Evolutionary conservation across 2,113 vertebrate species (phyloP).

Genomic region (Machaerirhynchus nigripectus): DNA sequence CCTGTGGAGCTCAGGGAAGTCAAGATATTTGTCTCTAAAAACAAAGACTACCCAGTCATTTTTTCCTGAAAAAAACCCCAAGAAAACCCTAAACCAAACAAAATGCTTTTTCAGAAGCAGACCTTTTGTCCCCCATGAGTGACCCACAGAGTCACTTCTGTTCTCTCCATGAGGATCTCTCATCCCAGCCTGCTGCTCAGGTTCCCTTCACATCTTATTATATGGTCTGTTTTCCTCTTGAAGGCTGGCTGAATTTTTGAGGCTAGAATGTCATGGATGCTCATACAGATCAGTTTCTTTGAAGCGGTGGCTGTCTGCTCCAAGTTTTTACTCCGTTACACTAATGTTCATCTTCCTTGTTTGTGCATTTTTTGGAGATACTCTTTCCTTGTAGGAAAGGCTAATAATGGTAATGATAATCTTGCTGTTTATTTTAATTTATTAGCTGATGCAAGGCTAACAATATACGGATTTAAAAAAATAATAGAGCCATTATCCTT

Average conservation of each 20-base stretch:
- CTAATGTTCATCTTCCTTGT: neutral
- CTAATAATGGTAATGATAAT: neutral
- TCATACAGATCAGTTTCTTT: neutral
- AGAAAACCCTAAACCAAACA: neutral
- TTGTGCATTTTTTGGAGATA: neutral
- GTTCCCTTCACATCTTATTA: neutral
- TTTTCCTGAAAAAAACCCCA: neutral
- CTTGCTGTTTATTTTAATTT: neutral
- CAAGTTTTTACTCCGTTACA: fast-evolving
- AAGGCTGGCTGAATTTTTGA: neutral
- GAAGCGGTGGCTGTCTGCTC: neutral
- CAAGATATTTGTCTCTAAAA: neutral
- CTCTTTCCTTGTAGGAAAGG: neutral
- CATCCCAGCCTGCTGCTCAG: neutral
- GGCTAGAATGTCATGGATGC: neutral
- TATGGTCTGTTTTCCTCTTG: neutral
- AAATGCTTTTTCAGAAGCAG: neutral
- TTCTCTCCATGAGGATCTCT: neutral
- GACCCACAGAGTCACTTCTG: neutral
- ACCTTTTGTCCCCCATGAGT: neutral
- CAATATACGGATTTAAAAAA: neutral
- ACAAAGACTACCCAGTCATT: neutral
- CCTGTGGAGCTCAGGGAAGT: neutral
- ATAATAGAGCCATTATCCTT: neutral
- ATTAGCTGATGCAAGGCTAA: neutral